A percentile compares a stretch with the other conserved stretches of the same genome.
These are phyloP conservation scores for Creontiades dilutus DNA, from an alignment of 2,888 invertebrate species.

Conservation along the genomic window DNA sequence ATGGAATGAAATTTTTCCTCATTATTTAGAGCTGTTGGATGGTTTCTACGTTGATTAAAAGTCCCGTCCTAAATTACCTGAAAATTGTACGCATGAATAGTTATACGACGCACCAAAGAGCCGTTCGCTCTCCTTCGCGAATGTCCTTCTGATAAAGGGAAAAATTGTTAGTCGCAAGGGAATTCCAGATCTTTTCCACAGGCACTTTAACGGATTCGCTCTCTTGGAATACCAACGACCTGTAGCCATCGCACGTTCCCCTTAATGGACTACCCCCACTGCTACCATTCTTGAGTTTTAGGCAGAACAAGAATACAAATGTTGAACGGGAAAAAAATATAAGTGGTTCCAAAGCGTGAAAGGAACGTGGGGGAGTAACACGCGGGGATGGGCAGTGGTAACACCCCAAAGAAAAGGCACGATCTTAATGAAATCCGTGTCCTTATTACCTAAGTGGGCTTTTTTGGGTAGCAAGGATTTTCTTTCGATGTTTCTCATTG, in stretches of 20 bases:
- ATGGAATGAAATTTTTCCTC: too few relatives aligned
- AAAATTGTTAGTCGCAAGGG: neutral
- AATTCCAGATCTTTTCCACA: slow-evolving; percentile 18
- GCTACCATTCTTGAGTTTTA: slow-evolving; percentile 19
- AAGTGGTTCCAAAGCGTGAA: slow-evolving; percentile 7
- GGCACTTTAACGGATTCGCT: slow-evolving; percentile 57
- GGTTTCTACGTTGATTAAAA: too few relatives aligned
- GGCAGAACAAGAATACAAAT: slow-evolving; percentile 55
- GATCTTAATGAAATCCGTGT: slow-evolving; percentile 53
- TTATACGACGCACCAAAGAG: too few relatives aligned
- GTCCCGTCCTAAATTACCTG: too few relatives aligned
- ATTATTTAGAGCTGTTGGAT: too few relatives aligned
- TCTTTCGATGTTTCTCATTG: neutral
- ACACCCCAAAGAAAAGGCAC: slow-evolving; percentile 3
- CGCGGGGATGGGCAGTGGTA: neutral
- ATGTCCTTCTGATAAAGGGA: too few relatives aligned
- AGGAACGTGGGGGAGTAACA: neutral
- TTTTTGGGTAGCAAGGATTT: neutral
- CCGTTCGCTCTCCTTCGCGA: too few relatives aligned
- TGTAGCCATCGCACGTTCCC: slow-evolving; percentile 56
- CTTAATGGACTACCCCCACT: slow-evolving; percentile 26
- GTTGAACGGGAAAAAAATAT: slow-evolving; percentile 49
- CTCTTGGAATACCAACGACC: slow-evolving; percentile 60
- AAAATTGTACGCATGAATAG: too few relatives aligned
- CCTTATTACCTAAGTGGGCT: slow-evolving; percentile 36